Base-by-base conservation (phyloP, 2,797 vertebrate species). In the Centroberyx gerrardi region DNA sequence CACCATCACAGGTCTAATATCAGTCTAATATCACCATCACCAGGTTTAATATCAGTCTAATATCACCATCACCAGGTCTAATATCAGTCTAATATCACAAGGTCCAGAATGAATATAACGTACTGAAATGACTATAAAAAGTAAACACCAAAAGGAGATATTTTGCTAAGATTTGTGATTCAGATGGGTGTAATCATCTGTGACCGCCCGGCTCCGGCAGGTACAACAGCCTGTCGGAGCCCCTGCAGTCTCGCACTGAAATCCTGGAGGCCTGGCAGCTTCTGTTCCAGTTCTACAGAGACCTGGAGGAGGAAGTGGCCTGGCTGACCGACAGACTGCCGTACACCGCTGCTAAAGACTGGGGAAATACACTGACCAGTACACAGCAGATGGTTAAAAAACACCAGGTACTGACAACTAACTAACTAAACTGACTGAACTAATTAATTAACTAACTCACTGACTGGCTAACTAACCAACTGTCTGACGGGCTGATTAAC, bases 301-400 rank as follows among this genome's bases (percentile, higher is more conserved):
- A 97, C 13, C 75, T 94, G 13, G 96, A 96, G 4, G 96, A 97
- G 67, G 97, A 97, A 86, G 76, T 94, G 82, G 74, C 84, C 55
- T 97, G 97, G 97, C 90, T 97, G 78, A 93, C 53, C 10, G 95
- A 97, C 75, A 96, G 95, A 61, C 91, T 96, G 70, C 87, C 95
- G 6, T 38, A 90, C 59, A 88, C 93, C 60, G 80, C 90, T 0
- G 80, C 92, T 33, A 94, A 74, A 74, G 96, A 98, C 67, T 91
- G 71, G 18, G 95, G 96, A 0, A 90, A 93, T 59, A 96, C 96
- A 1, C 84, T 95, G 51, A 91, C 89, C 49, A 62, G 89, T 0
- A 86, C 92, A 70, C 94, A 92, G 89, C 93, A 93, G 54, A 92
- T 96, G 56, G 91, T 96, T 40, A 95, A 95, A 78, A 96, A 96